Evolutionary conservation across 2,888 invertebrate genomes (phyloP), one percentile per base, ranked within the genome.

Genomic region (Mamestra brassicae): DNA sequence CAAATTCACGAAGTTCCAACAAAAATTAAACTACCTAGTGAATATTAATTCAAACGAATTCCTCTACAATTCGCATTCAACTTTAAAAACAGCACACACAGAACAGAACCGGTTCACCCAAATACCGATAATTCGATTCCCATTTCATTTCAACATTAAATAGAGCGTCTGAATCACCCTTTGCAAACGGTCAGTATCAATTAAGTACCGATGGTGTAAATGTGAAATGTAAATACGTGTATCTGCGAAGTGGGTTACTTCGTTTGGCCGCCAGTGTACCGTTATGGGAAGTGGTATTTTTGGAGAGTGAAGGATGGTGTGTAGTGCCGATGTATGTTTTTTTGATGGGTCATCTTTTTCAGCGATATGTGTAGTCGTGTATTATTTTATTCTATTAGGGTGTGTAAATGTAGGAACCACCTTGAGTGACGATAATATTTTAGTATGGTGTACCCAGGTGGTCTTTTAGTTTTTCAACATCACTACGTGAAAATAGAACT

Each of bases 221-320:
- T 89, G 90, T 85, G 87, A 86, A 91, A 89, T 90, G 93, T 90
- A 93, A 93, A 93, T 89, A 91, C 73, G 74, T 76, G 74, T 85
- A 78, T 88, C 88, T 78, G 77, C 69, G 61, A 74, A 88, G 78
- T 89, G 82, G 88, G 89, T 88, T 88, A 86, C 75, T 81, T 66
- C 75, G 76, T 72, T 78, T 64, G 54, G 61, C 74, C 67, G 54
- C 8, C 26, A 84, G 58, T 73, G 71, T 74, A 70, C 71, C 45
- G 71, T 72, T 84, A 74, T 73, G 60, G 62, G 66, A 64, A 68
- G 70, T 80, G 58, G 50, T 80, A 84, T 76, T 84, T 84, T 84
- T 80, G 61, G 52, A 8, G 42, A 55, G 38, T 64, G 83, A 70
- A 74, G 47, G 54, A 74, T 83, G 36, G 55, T 62, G 26, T 50